A percentile compares a stretch with the other conserved stretches of the same genome.
phyloP scores from a whole-genome alignment of 2,888 invertebrate species.

The Pandemis corylana region DNA sequence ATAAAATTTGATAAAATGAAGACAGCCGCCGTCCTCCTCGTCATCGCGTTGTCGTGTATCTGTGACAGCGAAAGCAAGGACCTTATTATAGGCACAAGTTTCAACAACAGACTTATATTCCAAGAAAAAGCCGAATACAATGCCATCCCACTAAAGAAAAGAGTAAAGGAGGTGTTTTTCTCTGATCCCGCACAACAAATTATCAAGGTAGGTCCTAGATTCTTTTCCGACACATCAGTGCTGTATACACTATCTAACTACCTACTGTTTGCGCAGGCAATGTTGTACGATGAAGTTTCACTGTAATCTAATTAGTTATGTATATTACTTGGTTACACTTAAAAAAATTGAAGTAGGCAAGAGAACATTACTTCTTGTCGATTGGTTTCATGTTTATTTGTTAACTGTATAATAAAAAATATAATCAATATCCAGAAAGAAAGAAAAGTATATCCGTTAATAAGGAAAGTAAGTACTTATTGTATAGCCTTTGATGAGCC shows the following conservation, averaged over 20 bases:
- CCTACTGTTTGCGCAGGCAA: background rate
- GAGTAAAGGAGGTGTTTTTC: constrained; percentile 78
- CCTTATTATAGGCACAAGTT: constrained; percentile 77
- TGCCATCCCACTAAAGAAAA: constrained; percentile 75
- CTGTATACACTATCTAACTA: background rate
- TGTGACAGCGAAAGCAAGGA: constrained; percentile 69
- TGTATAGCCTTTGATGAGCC: background rate
- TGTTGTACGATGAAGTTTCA: background rate
- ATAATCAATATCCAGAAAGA: background rate
- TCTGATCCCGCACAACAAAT: constrained; percentile 77
- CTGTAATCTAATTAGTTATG: too few relatives aligned
- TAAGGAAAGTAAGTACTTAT: background rate
- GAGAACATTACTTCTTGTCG: too few relatives aligned
- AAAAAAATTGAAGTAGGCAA: too few relatives aligned
- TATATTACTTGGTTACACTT: too few relatives aligned
- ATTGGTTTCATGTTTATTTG: background rate
- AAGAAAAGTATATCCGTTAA: background rate
- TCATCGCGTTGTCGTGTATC: constrained; percentile 64
- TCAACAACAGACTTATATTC: constrained; percentile 70
- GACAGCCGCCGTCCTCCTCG: constrained; percentile 59
- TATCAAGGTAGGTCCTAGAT: constrained; percentile 62
- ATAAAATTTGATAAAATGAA: constrained; percentile 58
- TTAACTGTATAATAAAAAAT: background rate
- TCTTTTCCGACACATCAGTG: background rate
- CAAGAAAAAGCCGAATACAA: constrained; percentile 78